Base-by-base conservation (phyloP, 2,113 vertebrate genomes). In the Catagonus wagneri region DNA sequence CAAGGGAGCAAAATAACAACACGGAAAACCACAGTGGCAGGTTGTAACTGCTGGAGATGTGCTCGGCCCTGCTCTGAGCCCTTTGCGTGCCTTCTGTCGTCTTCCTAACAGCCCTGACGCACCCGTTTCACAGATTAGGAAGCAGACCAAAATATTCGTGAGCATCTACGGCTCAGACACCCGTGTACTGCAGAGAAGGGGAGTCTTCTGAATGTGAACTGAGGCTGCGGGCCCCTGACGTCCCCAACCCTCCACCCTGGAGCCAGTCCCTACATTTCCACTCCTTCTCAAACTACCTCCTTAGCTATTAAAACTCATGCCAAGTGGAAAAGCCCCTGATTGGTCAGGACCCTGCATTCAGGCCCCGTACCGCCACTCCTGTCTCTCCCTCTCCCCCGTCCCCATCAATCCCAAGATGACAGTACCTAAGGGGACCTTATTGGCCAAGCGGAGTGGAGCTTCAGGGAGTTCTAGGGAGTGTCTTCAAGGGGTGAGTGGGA, bases 11-110 rank as follows among this genome's bases (percentile, higher is more conserved):
- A 74, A 91, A 69, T 68, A 94, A 71, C 52, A 50, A 36, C 83
- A 61, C 10, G 17, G 90, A 93, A 93, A 95, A 88, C 91, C 96
- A 88, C 94, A 91, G 76, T 44, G 27, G 22, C 68, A 34, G 29
- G 76, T 25, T 17, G 50, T 29, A 25, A 39, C 87, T 72, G 81
- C 87, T 16, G 36, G 80, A 13, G 69, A 15, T 6, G 7, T 12
- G 69, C 44, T 27, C 10, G 81, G 81, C n/a, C n/a, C 36, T 14
- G 32, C 87, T 71, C 54, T 2, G 44, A 23, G 83, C 25, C 58
- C 36, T 71, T 3, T 8, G 80, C 61, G 25, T 2, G 29, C 4
- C 4, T 19, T 72, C 88, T 44, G 1, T 1, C 16, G 2, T 9
- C 88, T 52, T 72, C 19, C 80, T 58, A 23, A 22, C 6, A 7